Percentiles rank a stretch among this genome's conserved stretches.
phyloP scores from a whole-genome alignment of 1,140 invertebrate genomes.

The Drosophila navojoa region DNA sequence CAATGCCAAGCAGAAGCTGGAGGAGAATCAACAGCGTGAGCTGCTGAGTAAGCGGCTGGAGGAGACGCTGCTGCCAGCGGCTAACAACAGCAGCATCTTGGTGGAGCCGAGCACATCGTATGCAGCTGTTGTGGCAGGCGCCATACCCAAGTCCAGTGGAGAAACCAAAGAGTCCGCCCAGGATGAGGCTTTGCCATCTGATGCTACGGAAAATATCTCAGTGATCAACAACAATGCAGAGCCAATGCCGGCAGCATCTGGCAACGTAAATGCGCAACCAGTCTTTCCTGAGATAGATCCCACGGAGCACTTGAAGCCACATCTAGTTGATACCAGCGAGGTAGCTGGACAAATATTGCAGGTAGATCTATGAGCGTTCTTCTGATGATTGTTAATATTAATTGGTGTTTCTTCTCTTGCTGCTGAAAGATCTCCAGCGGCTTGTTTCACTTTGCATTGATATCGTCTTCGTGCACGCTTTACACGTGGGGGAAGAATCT shows the following conservation, averaged over 20 bases:
- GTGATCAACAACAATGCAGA: constrained; percentile 16
- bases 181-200: constrained; percentile 55
- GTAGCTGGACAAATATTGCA: constrained; percentile 86
- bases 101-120: constrained; percentile 68
- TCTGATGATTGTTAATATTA: neutral
- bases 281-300: constrained; percentile 66
- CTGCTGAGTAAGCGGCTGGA: constrained; percentile 72
- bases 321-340: constrained; percentile 86
- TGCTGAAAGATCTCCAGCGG: constrained; percentile 86
- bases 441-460: constrained; percentile 86
- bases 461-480: constrained; percentile 86
- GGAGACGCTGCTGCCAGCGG: constrained; percentile 58
- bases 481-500: constrained; percentile 89
- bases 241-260: neutral
- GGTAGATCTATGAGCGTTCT: constrained; percentile 68
- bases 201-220: constrained; percentile 52
- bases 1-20: constrained; percentile 85
- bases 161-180: constrained; percentile 56
- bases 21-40: constrained; percentile 73
- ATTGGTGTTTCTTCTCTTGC: neutral
- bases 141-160: constrained; percentile 48
- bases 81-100: constrained; percentile 29
- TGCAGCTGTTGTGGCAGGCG: constrained; percentile 65
- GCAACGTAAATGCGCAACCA: neutral
- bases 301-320: constrained; percentile 85